Evolutionary conservation across 2,113 vertebrate genomes (phyloP), one percentile per base, ranked within the genome.

Genomic region (zebrafish (Danio rerio)): DNA sequence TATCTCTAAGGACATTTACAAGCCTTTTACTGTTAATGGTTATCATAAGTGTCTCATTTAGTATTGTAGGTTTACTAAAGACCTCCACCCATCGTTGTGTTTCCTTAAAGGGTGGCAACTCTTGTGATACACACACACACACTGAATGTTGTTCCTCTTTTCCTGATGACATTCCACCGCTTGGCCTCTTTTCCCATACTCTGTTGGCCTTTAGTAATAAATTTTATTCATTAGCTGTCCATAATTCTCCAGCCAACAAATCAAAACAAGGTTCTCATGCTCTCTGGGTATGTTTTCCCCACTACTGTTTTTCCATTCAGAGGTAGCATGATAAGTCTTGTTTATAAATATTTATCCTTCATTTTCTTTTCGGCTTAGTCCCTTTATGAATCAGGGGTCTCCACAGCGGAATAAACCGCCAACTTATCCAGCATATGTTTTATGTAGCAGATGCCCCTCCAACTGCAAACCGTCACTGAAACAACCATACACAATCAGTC

Each of bases 41-140:
- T 77, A 68, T 21, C 10, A 75, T 49, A 42, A 83, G 73, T 81
- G 65, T 80, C 68, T 56, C 0, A 69, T 89, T 87, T 85, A 88
- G 86, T 9, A 86, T 89, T 90, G 84, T 42, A 43, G 4, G 78
- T 69, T 78, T 86, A 65, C 83, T 75, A 7, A 63, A 70, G 59
- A 71, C 79, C 90, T 91, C 91, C 92, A 90, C 90, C 91, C 89
- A 12, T 71, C 11, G 61, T 63, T 84, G 82, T 91, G 88, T 92
- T 50, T 89, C 88, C 73, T 89, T 92, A 89, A 66, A 92, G 92
- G 93, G 92, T 90, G 94, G 92, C 87, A 91, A 89, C 89, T 78
- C 73, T n/a, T 77, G 5, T 20, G 5, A 72, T 50, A 61, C 45
- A 86, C 82, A 86, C 45, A 86, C 82, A 86, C 82, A 84, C 18